These are phyloP conservation scores for Sapayoa aenigma DNA, from an alignment of 2,113 vertebrate species.

Conservation along the genomic window DNA sequence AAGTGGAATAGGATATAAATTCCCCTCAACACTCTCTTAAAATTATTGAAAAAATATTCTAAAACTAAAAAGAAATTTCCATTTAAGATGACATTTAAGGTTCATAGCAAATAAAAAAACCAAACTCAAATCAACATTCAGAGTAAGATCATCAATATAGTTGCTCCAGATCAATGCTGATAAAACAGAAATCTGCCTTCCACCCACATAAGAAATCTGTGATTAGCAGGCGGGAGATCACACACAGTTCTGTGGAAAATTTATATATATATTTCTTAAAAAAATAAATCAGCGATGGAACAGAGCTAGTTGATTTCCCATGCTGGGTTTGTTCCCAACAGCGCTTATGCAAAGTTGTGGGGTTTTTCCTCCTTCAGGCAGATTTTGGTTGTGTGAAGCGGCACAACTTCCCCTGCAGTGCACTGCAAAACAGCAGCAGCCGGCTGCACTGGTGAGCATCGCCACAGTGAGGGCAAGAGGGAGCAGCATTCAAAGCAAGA, in stretches of 20 bases:
- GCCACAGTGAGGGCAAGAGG: neutral
- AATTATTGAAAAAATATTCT: neutral
- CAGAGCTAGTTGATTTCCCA: neutral
- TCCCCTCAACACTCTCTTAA: neutral
- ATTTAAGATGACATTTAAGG: neutral
- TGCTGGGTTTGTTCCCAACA: constrained; percentile 7
- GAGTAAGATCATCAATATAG: neutral
- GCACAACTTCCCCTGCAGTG: neutral
- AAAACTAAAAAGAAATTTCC: neutral
- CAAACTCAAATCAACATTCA: neutral
- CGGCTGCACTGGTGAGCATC: rapidly evolving
- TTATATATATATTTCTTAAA: neutral
- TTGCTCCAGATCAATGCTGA: constrained; percentile 23
- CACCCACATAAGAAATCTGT: constrained; percentile 17
- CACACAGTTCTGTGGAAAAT: neutral
- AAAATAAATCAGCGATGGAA: neutral
- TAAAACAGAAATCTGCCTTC: constrained; percentile 28
- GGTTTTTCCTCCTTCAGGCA: neutral
- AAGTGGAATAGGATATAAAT: neutral
- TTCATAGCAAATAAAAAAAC: neutral
- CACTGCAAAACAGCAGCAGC: neutral
- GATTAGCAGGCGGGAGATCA: constrained; percentile 48
- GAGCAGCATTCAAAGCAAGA: neutral
- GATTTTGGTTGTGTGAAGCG: neutral
- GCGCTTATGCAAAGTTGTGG: neutral